Evolutionary conservation across 2,113 vertebrate species (phyloP).

Genomic region (Nesogale talazaci): DNA sequence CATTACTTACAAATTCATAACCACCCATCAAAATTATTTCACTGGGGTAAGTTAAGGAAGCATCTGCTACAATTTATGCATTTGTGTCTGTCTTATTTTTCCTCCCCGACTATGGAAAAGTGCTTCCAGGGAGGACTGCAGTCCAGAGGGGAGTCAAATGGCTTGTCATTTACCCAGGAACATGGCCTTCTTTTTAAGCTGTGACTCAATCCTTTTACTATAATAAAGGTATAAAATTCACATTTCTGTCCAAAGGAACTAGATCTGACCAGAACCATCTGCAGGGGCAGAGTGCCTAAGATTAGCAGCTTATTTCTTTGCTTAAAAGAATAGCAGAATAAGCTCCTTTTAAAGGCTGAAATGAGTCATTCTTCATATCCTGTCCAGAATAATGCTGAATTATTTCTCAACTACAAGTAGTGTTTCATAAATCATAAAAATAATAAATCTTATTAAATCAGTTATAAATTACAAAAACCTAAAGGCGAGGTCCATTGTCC

Average conservation of each 20-base stretch:
- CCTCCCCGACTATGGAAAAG: conserved; percentile 18
- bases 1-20: conserved; percentile 77
- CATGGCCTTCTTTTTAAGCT: conserved; percentile 16
- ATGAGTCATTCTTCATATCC: conserved; percentile 72
- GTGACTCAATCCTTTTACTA: background rate
- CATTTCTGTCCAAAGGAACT: conserved; percentile 37
- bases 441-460: conserved; percentile 81
- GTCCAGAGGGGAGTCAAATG: conserved; percentile 59
- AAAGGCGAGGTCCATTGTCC: conserved; percentile 66
- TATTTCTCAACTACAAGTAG: conserved; percentile 77
- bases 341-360: conserved; percentile 72
- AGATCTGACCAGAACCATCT: conserved; percentile 35
- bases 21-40: conserved; percentile 74
- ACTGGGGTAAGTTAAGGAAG: conserved; percentile 65
- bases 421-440: conserved; percentile 79
- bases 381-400: conserved; percentile 75
- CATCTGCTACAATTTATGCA: conserved; percentile 64
- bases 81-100: conserved; percentile 71
- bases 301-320: conserved; percentile 72
- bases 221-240: conserved; percentile 71
- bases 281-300: conserved; percentile 3
- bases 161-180: conserved; percentile 14
- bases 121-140: conserved; percentile 60
- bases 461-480: conserved; percentile 68
- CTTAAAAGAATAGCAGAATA: conserved; percentile 65